Base-by-base conservation (phyloP, 2,113 vertebrate genomes). In the Chloroceryle aenea region DNA sequence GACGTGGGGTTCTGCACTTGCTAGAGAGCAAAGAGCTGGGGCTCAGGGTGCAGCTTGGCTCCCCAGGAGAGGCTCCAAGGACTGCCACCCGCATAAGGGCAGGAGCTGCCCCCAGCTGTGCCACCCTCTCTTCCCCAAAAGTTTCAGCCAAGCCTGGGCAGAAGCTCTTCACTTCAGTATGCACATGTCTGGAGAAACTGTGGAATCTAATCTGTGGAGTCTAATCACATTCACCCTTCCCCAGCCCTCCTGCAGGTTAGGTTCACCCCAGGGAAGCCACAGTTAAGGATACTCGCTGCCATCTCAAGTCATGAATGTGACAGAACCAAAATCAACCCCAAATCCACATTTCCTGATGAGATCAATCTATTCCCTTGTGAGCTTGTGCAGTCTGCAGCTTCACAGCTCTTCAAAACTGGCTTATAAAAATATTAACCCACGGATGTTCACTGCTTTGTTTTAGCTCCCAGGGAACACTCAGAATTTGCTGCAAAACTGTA, bases 1-100 rank as follows among this genome's bases (percentile, higher is more conserved):
- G 25, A 50, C 38, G n/a, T 0, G 0, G 18, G 36, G 7, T 55
- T 90, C 64, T 56, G 64, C 30, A 14, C n/a, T 53, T 0, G 0
- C 40, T 47, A 23, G 25, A 63, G 52, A 75, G 21, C 26, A 74
- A 74, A 82, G 17, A 17, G 25, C n/a, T n/a, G 61, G 17, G 30
- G 27, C 52, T 53, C 53, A 4, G 26, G 53, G 17, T 32, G 9
- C 47, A 52, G 34, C 43, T 74, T 16, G 2, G 15, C 12, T 81
- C 14, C 53, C n/a, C 40, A 36, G 10, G 16, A 22, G 5, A 68
- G 14, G 21, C 9, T 89, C 32, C 16, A 13, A 47, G n/a, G 18
- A 14, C 7, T 42, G 16, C 48, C 43, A 62, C 3, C 18, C 23
- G 22, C 5, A 1, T 3, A 9, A 66, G n/a, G n/a, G 10, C 19